These are phyloP conservation scores for Balaeniceps rex DNA, from an alignment of 2,113 vertebrate genomes.

Conservation along the genomic window DNA sequence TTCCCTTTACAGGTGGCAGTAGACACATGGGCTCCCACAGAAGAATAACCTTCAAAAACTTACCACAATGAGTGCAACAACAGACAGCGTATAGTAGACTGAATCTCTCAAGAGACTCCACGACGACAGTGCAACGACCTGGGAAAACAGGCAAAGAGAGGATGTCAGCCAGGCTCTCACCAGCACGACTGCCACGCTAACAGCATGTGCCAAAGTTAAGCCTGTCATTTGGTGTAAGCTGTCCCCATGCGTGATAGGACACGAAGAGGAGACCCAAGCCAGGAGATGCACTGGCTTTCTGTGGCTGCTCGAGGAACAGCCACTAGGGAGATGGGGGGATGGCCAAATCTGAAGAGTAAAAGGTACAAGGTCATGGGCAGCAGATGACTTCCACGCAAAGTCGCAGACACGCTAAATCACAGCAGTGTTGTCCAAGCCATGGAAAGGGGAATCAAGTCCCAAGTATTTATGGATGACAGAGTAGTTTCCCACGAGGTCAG, in stretches of 20 bases:
- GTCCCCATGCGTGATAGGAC: fast-evolving
- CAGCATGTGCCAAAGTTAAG: not conserved
- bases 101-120: slow-evolving; percentile 96
- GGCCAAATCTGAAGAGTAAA: not conserved
- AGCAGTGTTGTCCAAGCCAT: not conserved
- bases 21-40: not conserved
- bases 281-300: not conserved
- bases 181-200: not conserved
- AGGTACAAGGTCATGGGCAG: not conserved
- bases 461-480: not conserved
- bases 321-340: not conserved
- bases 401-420: not conserved
- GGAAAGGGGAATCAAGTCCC: not conserved
- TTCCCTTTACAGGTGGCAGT: not conserved
- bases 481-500: not conserved
- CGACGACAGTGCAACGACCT: slow-evolving; percentile 87
- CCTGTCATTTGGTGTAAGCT: not conserved
- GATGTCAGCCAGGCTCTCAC: not conserved
- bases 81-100: slow-evolving; percentile 89
- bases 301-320: not conserved
- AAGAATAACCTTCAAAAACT: slow-evolving; percentile 54
- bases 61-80: slow-evolving; percentile 93
- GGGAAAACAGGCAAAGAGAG: not conserved
- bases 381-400: not conserved
- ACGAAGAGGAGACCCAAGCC: fast-evolving